Base-by-base conservation (phyloP, 2,797 vertebrate species). In the Pseudomugil tenellus region DNA sequence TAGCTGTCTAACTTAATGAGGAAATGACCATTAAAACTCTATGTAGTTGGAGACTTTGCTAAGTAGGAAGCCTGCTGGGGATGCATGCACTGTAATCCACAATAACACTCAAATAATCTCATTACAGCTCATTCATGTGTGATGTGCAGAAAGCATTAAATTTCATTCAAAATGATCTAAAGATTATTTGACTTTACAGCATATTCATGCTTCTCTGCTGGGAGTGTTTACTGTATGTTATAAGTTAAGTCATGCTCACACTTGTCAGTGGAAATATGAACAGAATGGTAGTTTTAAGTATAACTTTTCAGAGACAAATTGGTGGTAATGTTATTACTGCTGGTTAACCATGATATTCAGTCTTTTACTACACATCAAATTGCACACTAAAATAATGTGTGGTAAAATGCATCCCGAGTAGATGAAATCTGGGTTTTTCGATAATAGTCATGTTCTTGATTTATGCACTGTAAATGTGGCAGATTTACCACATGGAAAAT, bases 81-180 rank as follows among this genome's bases (percentile, higher is more conserved):
- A 53, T 39, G 39, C 60, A 37, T 32, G 56, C 52, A 63, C 31
- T 19, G n/a, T 68, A 72, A 67, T 80, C 55, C 67, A 64, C 39
- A 72, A 61, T 79, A 79, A 84, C 70, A 60, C 79, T 61, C 54
- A 80, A 75, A 83, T 84, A 41, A 81, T 49, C 62, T 83, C 53
- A 78, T 84, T 81, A 70, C 63, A 54, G 53, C 68, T 79, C 39
- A 74, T 81, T 78, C 76, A 67, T 79, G 59, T 77, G 83, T 65
- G 65, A 79, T 63, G 63, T 68, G 74, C 29, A 31, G 54, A 85
- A 74, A 57, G 67, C 65, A 79, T 72, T 70, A 58, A 67, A 53
- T 62, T 73, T 76, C 58, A 61, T 55, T 70, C 76, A 62, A 80
- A 78, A 72, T 63, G 12, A 69, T 85, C 60, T 67, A n/a, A 80